Percentiles rank a stretch among this genome's conserved stretches.
Conservation (phyloP, 2,113 vertebrate genomes). For the Helogale parvula region DNA sequence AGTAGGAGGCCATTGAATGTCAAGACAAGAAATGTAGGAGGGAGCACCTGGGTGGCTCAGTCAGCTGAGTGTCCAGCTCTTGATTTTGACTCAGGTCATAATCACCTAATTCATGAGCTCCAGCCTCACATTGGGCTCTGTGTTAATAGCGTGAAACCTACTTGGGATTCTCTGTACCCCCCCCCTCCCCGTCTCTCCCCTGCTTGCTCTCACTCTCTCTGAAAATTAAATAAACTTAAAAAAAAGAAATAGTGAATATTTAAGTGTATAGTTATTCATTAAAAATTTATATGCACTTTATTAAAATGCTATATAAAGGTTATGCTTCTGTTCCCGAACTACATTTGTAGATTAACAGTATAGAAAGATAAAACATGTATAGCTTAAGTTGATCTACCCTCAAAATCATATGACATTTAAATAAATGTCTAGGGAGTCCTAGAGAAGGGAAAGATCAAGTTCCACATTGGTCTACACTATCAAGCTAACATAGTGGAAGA, state of each 20-base stretch:
- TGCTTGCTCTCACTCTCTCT: background rate
- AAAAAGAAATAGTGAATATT: background rate
- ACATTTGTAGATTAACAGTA: background rate
- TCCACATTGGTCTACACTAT: conserved; percentile 44
- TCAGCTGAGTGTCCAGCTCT: background rate
- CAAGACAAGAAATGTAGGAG: background rate
- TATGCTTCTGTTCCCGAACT: background rate
- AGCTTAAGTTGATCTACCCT: conserved; percentile 1
- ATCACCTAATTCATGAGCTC: background rate
- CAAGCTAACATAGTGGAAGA: conserved; percentile 40
- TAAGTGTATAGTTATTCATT: background rate
- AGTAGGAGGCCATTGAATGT: background rate
- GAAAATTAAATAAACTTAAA: background rate
- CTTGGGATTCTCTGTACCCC: background rate
- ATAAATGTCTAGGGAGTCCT: background rate
- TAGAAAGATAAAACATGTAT: conserved; percentile 34
- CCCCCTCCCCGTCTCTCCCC: background rate
- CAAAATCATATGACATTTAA: conserved; percentile 8
- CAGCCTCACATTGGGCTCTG: background rate
- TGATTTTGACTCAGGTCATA: background rate
- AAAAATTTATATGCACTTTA: conserved; percentile 1
- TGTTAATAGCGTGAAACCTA: background rate
- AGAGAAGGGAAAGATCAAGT: background rate
- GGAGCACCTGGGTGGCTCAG: background rate
- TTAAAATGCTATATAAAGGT: conserved; percentile 15